Evolutionary conservation across 2,888 invertebrate species (phyloP), one percentile per base, ranked within the genome.

Genomic region (Parnassius orleans): DNA sequence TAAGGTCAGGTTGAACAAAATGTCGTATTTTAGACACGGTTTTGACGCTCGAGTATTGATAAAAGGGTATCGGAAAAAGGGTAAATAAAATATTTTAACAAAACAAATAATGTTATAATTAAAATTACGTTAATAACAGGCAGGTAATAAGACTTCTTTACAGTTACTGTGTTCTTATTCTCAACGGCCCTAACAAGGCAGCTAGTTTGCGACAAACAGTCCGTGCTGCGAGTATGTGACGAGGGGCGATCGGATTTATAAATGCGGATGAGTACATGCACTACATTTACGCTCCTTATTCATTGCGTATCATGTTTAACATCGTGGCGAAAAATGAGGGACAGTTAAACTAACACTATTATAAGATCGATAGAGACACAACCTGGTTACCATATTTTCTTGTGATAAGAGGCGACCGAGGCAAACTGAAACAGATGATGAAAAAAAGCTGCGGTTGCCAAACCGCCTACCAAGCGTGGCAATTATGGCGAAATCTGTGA

Each of bases 191-290:
- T 66, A 67, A 71, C 74, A 76, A 77, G 70, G 77, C 68, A 65
- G 75, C 76, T 78, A 76, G 77, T 80, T 79, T 72, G 72, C 72
- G 66, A 71, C 72, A 74, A 68, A 68, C 66, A 66, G 73, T 76
- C 74, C 76, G 74, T 63, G 68, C 67, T 57, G 50, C 52, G 48
- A 47, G 19, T 14, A 55, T 41, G 47, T 44, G 19, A 11, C 14
- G 65, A 66, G 72, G 73, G 73, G 72, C 69, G 66, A 61, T 41
- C 62, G 50, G 12, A 59, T 57, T 60, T 60, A 59, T 58, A 57
- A 65, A 56, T 63, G 43, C 53, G 61, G 47, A 61, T 50, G 52
- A 48, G 63, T 66, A 59, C 60, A 51, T 62, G 60, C 54, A 52
- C 61, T 63, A 59, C 61, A 67, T 69, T 61, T 53, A 9, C 12